Percentiles rank a stretch among this genome's conserved stretches.
phyloP scores from a whole-genome alignment of 1,140 invertebrate species.

The Psilanteris sp. region DNA sequence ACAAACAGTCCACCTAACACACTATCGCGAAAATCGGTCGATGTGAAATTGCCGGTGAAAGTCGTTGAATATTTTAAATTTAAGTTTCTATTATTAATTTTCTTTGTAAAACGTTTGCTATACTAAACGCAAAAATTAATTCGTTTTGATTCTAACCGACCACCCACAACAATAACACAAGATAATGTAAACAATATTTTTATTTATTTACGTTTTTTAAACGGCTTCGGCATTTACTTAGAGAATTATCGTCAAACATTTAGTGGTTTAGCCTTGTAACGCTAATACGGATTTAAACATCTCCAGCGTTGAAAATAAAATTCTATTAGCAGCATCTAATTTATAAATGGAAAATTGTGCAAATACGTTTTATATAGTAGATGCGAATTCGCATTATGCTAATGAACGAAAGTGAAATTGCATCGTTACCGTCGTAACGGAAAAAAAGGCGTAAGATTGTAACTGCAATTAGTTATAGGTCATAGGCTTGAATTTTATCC shows the following conservation, averaged over 20 bases:
- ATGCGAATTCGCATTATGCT: conserved; percentile 31
- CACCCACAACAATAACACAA: too few species aligned
- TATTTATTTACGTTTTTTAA: too few species aligned
- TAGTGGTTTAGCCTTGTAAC: conserved; percentile 8
- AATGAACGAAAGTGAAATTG: conserved; percentile 45
- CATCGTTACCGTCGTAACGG: conserved; percentile 1
- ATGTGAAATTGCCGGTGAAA: too few species aligned
- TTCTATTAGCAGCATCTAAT: conserved; percentile 21
- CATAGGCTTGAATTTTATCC: conserved; percentile 23
- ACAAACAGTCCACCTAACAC: too few species aligned
- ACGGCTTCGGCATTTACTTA: conserved; percentile 7
- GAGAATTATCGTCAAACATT: conserved; percentile 14
- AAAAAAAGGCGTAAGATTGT: conserved; percentile 4
- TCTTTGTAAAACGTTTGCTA: too few species aligned
- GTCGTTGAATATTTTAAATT: too few species aligned
- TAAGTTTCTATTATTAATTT: too few species aligned
- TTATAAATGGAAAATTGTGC: conserved; percentile 22
- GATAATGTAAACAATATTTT: too few species aligned
- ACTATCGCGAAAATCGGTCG: too few species aligned
- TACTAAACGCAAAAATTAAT: too few species aligned
- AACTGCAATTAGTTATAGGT: conserved; percentile 43
- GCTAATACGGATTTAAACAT: conserved; percentile 27
- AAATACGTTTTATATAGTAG: neutral
- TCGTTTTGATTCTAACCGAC: too few species aligned
- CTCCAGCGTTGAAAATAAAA: conserved; percentile 25